A percentile compares a stretch with the other conserved stretches of the same genome.
Conservation (phyloP, 2,113 vertebrate species). For the Thermophis baileyi region DNA sequence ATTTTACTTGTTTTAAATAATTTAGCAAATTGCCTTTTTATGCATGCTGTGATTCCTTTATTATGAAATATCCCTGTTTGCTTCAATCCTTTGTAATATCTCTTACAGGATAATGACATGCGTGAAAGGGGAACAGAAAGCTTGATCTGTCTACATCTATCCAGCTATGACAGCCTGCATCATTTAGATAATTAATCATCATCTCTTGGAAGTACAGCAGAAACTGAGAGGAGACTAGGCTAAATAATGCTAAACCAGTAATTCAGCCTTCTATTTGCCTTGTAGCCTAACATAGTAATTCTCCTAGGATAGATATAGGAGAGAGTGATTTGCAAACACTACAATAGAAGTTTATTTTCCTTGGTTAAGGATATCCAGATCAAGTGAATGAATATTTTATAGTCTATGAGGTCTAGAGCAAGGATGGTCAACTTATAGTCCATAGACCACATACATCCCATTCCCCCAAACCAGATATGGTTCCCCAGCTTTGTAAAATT, state of each 20-base stretch:
- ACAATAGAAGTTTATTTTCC: neutral
- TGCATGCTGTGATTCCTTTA: neutral
- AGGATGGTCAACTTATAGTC: neutral
- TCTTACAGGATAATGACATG: neutral
- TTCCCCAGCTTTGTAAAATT: neutral
- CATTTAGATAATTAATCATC: neutral
- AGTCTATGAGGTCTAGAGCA: neutral
- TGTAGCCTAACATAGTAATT: neutral
- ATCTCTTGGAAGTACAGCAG: neutral
- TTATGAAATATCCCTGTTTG: neutral
- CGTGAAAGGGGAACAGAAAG: neutral
- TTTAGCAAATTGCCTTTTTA: neutral
- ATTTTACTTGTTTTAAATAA: slow-evolving; percentile 21
- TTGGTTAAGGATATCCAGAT: neutral
- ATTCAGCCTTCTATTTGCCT: neutral
- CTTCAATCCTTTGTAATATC: neutral
- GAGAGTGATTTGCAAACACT: neutral
- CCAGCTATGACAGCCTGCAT: neutral
- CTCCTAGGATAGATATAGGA: neutral
- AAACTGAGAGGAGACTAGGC: neutral
- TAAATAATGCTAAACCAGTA: neutral
- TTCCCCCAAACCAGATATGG: neutral
- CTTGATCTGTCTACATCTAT: neutral
- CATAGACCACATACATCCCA: neutral
- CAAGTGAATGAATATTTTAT: neutral